Evolutionary conservation across 1,140 invertebrate species (phyloP).

Genomic region (Globodera rostochiensis): DNA sequence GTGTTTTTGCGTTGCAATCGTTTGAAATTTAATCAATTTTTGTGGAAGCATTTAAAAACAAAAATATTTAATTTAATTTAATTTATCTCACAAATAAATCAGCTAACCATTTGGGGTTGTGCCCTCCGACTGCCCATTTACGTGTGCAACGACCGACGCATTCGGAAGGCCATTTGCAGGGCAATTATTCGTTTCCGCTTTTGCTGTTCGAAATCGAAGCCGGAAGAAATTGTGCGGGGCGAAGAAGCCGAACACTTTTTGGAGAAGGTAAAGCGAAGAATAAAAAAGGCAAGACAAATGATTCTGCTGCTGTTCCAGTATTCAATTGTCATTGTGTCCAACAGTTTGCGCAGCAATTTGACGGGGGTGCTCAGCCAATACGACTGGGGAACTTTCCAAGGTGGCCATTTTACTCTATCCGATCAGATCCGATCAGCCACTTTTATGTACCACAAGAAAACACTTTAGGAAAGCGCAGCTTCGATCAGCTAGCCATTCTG

Average conservation of each 20-base stretch:
- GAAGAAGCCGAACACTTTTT: not conserved
- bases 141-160: conserved; percentile 14
- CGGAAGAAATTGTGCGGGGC: conserved; percentile 8
- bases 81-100: not conserved
- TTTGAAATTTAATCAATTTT: not conserved
- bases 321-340: conserved; percentile 61
- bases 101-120: conserved; percentile 58
- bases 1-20: conserved; percentile 7
- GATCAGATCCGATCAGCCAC: not conserved
- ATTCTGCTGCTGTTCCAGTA: conserved; percentile 40
- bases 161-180: conserved; percentile 16
- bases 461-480: conserved; percentile 45
- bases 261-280: too few species aligned
- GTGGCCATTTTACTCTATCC: not conserved
- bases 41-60: conserved; percentile 3
- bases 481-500: conserved; percentile 54
- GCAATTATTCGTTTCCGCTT: conserved; percentile 26
- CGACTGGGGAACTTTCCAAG: conserved; percentile 32
- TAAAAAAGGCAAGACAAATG: too few species aligned
- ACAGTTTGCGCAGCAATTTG: conserved; percentile 56
- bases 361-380: conserved; percentile 47
- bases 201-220: conserved; percentile 14
- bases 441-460: not conserved
- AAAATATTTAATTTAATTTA: conserved; percentile 18
- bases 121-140: conserved; percentile 56